Evolutionary conservation across 2,113 vertebrate genomes (phyloP).

Genomic region (Tyto alba): DNA sequence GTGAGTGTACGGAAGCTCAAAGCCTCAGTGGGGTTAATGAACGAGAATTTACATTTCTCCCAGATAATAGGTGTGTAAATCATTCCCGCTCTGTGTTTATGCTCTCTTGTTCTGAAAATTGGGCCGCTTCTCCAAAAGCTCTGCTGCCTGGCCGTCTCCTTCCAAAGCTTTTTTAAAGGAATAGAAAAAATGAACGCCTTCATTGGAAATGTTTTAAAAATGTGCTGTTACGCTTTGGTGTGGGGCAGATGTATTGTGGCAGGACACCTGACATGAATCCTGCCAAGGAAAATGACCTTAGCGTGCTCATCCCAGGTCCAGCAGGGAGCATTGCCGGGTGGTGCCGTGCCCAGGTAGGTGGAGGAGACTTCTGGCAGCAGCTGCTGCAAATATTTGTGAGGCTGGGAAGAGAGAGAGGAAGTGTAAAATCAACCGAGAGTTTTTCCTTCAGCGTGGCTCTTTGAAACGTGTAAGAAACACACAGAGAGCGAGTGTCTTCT

Average conservation of each 20-base stretch:
- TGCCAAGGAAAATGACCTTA: background rate
- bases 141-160: background rate
- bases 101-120: background rate
- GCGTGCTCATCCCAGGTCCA: background rate
- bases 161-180: background rate
- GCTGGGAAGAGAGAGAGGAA: background rate
- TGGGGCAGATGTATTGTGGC: background rate
- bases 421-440: background rate
- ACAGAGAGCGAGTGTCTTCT: background rate
- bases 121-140: background rate
- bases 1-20: background rate
- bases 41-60: background rate
- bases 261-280: background rate
- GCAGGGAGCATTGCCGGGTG: background rate
- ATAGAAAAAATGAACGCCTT: no score
- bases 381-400: background rate
- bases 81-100: background rate
- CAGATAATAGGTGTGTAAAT: background rate
- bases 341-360: background rate
- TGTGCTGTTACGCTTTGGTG: background rate
- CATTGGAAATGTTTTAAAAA: background rate
- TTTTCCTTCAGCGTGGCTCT: background rate
- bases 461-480: background rate
- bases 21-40: background rate
- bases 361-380: background rate